Evolutionary conservation across 2,797 vertebrate species (phyloP), one percentile per base, ranked within the genome.

Genomic region (Enteromius thamalakanensis): DNA sequence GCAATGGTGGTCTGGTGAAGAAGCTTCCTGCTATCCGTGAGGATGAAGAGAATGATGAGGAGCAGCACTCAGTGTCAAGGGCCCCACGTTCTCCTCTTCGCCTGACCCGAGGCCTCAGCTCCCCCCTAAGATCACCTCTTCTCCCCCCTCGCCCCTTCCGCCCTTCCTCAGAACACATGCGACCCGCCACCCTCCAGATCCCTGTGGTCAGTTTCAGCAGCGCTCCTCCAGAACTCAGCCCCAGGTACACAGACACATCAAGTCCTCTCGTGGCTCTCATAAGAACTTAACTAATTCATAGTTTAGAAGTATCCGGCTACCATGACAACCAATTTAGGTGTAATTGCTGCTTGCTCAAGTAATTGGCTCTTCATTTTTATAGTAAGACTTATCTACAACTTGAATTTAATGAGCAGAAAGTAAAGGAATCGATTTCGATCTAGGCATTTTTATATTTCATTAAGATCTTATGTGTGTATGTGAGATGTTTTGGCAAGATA

Each of bases 21-120:
- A 96, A 96, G 90, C 92, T 96, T 26, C 93, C 95, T 0, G 95
- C 95, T 5, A 96, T 96, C 76, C 91, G 91, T 17, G 95, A 96
- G 89, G 95, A 95, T 2, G 95, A 96, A 86, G 95, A 96, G 77
- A 92, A 89, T 0, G 95, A 94, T 2, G 95, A 96, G 76, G 94
- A 94, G 68, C 93, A 92, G 88, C 90, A 80, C 84, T 90, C 91
- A 0, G 89, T 94, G 80, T 90, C 92, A 23, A 88, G 90, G 0
- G 90, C 91, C 1, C 88, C 93, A 21, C 93, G 94, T 40, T 95
- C 95, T 1, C 94, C 95, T 0, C 88, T 95, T 83, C 92, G 94
- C 3, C 92, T 95, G 51, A 90, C 91, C 84, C 85, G 94, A 74
- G 93, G 91, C 0, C 91, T 95, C 58, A 93, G 32, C 88, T 96